Evolutionary conservation across 2,888 invertebrate species (phyloP), one percentile per base, ranked within the genome.

Genomic region (Cephus sareptanus): DNA sequence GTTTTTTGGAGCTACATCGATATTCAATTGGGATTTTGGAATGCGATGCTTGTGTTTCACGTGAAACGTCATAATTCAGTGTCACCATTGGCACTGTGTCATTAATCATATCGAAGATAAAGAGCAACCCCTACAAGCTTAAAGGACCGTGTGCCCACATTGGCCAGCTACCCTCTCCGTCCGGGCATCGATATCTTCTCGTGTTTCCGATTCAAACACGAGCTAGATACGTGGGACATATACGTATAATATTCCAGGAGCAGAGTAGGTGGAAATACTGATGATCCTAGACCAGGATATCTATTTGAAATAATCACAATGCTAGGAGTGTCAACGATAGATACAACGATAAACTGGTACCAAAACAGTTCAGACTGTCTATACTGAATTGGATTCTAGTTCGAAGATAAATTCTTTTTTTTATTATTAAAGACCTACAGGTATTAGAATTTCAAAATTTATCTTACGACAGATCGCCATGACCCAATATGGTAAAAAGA

Each of bases 21-120:
- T 37, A 77, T 75, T 77, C 15, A 75, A 77, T 68, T 69, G 33
- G 74, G 68, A 37, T 37, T 69, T 69, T 13, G 78, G 78, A 76
- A 78, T 78, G 76, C 31, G 68, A 34, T 34, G 33, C 56, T 76
- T 73, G 34, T 78, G 78, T 78, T 78, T 78, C 76, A 76, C 73
- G 56, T 73, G 76, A 76, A 78, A 76, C 35, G 69, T 78, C 76
- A 78, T 78, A 78, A 78, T 78, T 78, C 78, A 78, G 78, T 78
- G 78, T 78, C 78, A 78, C 33, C 75, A 75, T 76, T 15, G 35
- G 30, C 74, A 31, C 40, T 69, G 34, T 34, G 56, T 56, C 78
- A 78, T 78, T 76, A 78, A 78, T 78, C 78, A 78, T 73, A 76
- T 76, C 73, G 68, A 37, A 78, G 78, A 78, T 78, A 78, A 78